Evolutionary conservation across 2,888 invertebrate species (phyloP), one percentile per base, ranked within the genome.

Genomic region (Brenthis hecate): DNA sequence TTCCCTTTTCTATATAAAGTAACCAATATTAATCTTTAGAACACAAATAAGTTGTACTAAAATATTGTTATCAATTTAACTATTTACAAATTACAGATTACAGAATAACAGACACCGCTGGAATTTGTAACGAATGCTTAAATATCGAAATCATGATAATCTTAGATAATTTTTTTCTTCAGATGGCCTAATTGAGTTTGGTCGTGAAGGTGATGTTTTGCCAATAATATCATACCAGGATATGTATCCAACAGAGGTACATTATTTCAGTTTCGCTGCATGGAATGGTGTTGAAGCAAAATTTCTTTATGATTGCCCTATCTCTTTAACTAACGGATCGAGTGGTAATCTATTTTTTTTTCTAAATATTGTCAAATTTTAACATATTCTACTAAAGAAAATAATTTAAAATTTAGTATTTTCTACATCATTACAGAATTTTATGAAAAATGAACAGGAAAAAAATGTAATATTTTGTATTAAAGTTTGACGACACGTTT

Each of bases 201-300:
- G 94, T 1, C 93, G 89, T 73, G 95, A 95, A 80, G 95, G 95
- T 0, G 93, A 94, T 57, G 86, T 89, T 48, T 75, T 94, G 50
- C 94, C 95, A 0, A 83, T 96, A 54, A 79, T 96, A 13, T 89
- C 89, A 13, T 96, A 94, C 86, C 86, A 81, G 32, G 96, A 96
- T 79, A 80, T 92, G 0, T 85, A 92, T 54, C 94, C 95, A 0
- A 80, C 96, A n/a, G 88, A 91, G 0, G 88, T 96, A 16, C 93
- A 92, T 74, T 95, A 94, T 79, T 94, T 96, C 69, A 95, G 96
- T 80, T 96, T 96, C 74, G 94, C 95, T 14, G 93, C 95, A 0
- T 96, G 96, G 94, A 93, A 92, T 6, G 92, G 93, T 0, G 94
- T 95, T 0, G 94, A 94, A 75, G 95, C 95, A 0, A 95, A 95